Base-by-base conservation (phyloP, 2,797 vertebrate genomes). In the Spinus pinus region DNA sequence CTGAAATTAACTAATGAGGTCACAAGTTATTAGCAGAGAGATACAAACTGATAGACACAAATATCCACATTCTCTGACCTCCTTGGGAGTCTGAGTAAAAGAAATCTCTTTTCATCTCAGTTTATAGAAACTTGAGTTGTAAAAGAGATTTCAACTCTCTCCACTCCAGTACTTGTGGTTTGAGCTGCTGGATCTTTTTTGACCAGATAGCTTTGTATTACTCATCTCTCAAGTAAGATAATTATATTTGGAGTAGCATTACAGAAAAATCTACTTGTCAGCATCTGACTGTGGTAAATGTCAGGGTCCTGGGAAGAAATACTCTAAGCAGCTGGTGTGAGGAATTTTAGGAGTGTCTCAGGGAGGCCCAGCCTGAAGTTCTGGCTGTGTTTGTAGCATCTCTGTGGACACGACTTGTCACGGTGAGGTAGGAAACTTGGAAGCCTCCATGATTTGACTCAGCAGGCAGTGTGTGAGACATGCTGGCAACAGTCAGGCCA, bases 1-100 rank as follows among this genome's bases (percentile, higher is more conserved):
- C 46, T 78, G 75, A 88, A 81, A 87, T 72, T 46, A 78, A 1
- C 87, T 95, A 94, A 94, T 91, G 93, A 96, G 85, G 85, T 94
- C 91, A 95, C 69, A 83, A 86, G 42, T 58, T 94, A 90, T 88
- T 94, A 95, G 61, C 65, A 75, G 65, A 80, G 60, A 66, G 65
- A 42, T 64, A 69, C 27, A 69, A 93, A 44, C 39, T 13, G 53
- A 27, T 24, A 91, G 75, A 56, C 24, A 69, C 25, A 82, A 89
- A 67, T 74, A 67, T 6, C 25, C 30, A 53, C 35, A 47, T 25
- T 27, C 41, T 64, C 20, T 67, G 56, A 89, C 87, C 41, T 96
- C 69, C 57, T 86, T 61, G 19, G 8, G 22, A 78, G 6, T 16
- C 4, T 53, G 30, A 64, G 65, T 66, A 47, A 88, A 83, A 20